Evolutionary conservation across 1,140 invertebrate genomes (phyloP), one percentile per base, ranked within the genome.

Genomic region (Camponotus vicinus): DNA sequence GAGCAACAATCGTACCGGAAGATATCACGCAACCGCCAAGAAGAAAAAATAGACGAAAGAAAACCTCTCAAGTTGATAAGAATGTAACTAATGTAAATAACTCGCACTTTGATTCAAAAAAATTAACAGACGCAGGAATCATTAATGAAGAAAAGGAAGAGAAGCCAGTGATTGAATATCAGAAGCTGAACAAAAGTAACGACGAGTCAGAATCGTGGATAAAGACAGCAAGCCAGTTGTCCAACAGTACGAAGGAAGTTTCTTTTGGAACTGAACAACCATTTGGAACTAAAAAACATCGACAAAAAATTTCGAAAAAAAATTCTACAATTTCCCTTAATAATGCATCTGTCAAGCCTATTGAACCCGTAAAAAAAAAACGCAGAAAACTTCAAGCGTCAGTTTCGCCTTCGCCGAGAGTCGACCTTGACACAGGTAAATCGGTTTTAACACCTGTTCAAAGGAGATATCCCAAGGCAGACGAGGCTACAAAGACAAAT

Each of bases 1-100:
- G 13, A 49, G 88, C 66, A 15, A 83, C 3, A 18, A 63, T 86
- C 21, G 59, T 86, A 9, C 77, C 77, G 8, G 88, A 89, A 15
- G 73, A 83, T 9, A 37, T 83, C 9, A 89, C 88, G 2, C 34
- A 77, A 7, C 52, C 66, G 9, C 73, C 89, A 0, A 59, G 6
- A 3, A 87, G 32, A 37, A 70, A 59, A 21, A 55, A 6, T 2
- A 32, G n/a, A 37, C 57, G 40, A 45, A 75, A 73, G 42, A 37
- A 6, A 27, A 32, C 2, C 2, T 15, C 64, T 18, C 78, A 32
- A 61, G 4, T 55, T 27, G 42, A 18, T 40, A 61, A 8, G 13
- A 49, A 49, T 2, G 13, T 37, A 0, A 21, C 55, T 27, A 27
- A 27, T 27, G 27, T 27, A 11, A 73, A 3, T 11, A 59, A 15